Conservation (phyloP, 1,140 invertebrate species). For the Cyrtorhinus lividipennis region DNA sequence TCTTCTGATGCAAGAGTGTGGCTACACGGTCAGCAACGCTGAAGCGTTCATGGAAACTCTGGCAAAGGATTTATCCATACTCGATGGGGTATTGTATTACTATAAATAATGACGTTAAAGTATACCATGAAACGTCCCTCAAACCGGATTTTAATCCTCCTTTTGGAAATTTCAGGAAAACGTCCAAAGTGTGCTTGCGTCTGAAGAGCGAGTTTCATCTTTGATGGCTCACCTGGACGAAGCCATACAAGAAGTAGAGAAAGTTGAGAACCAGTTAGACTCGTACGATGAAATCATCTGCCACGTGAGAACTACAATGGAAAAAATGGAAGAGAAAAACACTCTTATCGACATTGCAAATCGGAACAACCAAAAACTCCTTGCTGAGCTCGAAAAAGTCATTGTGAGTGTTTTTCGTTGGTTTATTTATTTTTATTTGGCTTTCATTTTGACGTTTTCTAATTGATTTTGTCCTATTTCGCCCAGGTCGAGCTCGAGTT, state of each 20-base stretch:
- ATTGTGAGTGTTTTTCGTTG: slow-evolving; percentile 39
- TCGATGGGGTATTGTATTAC: slow-evolving; percentile 61
- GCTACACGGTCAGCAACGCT: slow-evolving; percentile 70
- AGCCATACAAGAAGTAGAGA: slow-evolving; percentile 59
- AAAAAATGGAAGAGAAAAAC: slow-evolving; percentile 86
- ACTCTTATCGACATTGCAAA: slow-evolving; percentile 72
- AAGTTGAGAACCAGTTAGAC: slow-evolving; percentile 55
- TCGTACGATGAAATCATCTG: slow-evolving; percentile 64
- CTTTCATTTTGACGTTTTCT: not conserved
- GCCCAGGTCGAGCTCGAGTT: slow-evolving; percentile 57
- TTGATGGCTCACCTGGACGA: slow-evolving; percentile 73
- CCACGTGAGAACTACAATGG: slow-evolving; percentile 69
- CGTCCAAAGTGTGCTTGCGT: slow-evolving; percentile 71
- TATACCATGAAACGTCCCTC: too few species aligned
- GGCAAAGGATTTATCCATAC: slow-evolving; percentile 59
- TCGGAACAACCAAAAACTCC: slow-evolving; percentile 63
- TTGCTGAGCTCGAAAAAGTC: slow-evolving; percentile 63
- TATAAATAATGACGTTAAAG: too few species aligned
- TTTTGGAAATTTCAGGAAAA: slow-evolving; percentile 65
- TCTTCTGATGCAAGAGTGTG: slow-evolving; percentile 53
- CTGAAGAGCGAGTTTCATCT: slow-evolving; percentile 63
- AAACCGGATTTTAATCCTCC: too few species aligned
- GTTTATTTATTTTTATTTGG: not conserved
- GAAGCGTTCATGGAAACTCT: slow-evolving; percentile 73
- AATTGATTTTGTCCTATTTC: slow-evolving; percentile 5